Evolutionary conservation across 2,888 invertebrate genomes (phyloP).

Genomic region (Subacronicta megacephala): DNA sequence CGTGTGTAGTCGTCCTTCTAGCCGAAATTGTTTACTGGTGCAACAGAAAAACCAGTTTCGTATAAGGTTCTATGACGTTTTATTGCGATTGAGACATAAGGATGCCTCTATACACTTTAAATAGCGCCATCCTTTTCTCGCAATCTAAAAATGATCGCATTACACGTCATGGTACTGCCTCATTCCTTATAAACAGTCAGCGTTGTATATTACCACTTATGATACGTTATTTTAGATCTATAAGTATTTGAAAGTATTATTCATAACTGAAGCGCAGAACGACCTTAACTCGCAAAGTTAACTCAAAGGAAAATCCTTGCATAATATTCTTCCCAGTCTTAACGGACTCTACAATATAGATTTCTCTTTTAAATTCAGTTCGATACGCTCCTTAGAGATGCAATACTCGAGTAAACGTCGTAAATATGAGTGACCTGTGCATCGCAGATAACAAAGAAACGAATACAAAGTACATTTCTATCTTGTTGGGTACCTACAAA

Average conservation of each 20-base stretch:
- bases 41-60: no score
- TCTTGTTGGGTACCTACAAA: slow-evolving; percentile 64
- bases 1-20: no score
- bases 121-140: no score
- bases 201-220: no score
- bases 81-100: no score
- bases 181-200: no score
- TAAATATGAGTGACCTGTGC: slow-evolving; percentile 47
- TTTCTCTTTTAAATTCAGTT: slow-evolving; percentile 29
- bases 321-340: slow-evolving; percentile 3
- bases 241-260: neutral
- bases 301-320: slow-evolving; percentile 1
- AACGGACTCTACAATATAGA: slow-evolving; percentile 13
- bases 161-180: no score
- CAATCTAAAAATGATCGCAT: no score
- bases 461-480: slow-evolving; percentile 60
- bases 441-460: slow-evolving; percentile 59
- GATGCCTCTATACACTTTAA: no score
- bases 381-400: slow-evolving; percentile 5
- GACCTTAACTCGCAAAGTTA: neutral
- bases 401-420: slow-evolving; percentile 28
- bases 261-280: neutral
- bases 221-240: no score
- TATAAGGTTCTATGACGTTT: no score
- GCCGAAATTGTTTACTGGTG: no score